Evolutionary conservation across 2,888 invertebrate species (phyloP), one percentile per base, ranked within the genome.

Genomic region (Apamea crenata): DNA sequence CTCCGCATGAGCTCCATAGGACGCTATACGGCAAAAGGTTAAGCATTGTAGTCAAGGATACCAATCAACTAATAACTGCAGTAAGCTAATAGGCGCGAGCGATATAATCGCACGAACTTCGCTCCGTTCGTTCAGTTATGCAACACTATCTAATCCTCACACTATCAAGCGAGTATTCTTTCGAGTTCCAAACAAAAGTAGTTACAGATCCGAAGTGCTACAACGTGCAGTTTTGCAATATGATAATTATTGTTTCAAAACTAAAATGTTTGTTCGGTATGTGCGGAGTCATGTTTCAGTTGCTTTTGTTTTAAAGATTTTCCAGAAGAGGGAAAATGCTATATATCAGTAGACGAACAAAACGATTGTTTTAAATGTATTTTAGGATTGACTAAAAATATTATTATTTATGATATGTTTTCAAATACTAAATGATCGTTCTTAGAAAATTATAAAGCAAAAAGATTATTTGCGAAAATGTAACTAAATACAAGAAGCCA

Each of bases 151-250:
- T n/a, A n/a, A n/a, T n/a, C 29, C 25, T 2, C 32, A 18, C 12
- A 16, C 32, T 75, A 75, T 81, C 65, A 59, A 76, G 21, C n/a
- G 56, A 71, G 56, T 66, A 29, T 81, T 76, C 69, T 76, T 82
- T 72, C 50, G 67, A 65, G 59, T 69, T 56, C 16, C 63, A 67
- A 77, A 82, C 72, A 65, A 69, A 69, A 78, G 50, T 69, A 69
- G 72, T 82, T 69, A 63, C 8, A 59, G 72, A 69, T 77, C 10
- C 29, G 21, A 67, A 77, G 47, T 72, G 50, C 40, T 59, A 44
- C 44, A 50, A 59, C 56, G 40, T 53, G 77, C n/a, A 73, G 50
- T 78, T 72, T 77, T 72, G 61, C 36, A 50, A 68, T 56, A 50
- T 72, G 63, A 72, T 69, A 72, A 40, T 82, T 68, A 63, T 78